Percentiles rank a stretch among this genome's conserved stretches.
These are phyloP conservation scores for Globia sparganii DNA, from an alignment of 2,888 invertebrate genomes.

Conservation along the genomic window DNA sequence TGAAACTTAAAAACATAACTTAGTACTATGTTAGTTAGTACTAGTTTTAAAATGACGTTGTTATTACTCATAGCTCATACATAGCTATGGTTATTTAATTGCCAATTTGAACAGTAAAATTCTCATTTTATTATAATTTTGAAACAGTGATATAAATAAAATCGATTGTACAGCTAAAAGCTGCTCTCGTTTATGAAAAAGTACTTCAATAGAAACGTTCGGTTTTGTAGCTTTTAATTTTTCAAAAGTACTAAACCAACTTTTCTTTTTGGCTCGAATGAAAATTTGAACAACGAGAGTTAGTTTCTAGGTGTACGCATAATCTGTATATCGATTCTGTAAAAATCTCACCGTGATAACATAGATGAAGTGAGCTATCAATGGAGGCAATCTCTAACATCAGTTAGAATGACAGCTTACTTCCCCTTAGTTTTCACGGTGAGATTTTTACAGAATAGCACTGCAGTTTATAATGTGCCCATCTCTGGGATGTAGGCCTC, in stretches of 20 bases:
- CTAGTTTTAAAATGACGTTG: slow-evolving; percentile 37
- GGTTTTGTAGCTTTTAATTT: slow-evolving; percentile 22
- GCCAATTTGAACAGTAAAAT: slow-evolving; percentile 62
- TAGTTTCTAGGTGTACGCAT: slow-evolving; percentile 18
- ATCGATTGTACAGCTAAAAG: slow-evolving; percentile 22
- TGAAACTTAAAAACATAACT: slow-evolving; percentile 25
- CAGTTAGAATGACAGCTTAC: no score
- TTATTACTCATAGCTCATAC: slow-evolving; percentile 41
- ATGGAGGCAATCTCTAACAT: no score
- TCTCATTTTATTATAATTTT: slow-evolving; percentile 56
- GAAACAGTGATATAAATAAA: slow-evolving; percentile 21
- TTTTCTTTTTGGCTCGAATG: slow-evolving; percentile 2
- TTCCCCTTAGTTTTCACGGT: no score
- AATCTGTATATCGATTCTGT: no score
- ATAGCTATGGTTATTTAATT: slow-evolving; percentile 50
- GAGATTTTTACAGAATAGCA: no score
- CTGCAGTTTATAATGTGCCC: no score
- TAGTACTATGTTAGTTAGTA: slow-evolving; percentile 46
- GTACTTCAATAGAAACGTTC: background rate
- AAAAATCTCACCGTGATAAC: no score
- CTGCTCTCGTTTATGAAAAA: slow-evolving; percentile 29
- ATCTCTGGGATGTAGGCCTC: background rate
- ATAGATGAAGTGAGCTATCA: no score
- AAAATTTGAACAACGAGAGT: slow-evolving; percentile 16
- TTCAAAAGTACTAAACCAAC: slow-evolving; percentile 14